Percentiles rank a stretch among this genome's conserved stretches.
Evolutionary conservation across 2,797 vertebrate genomes (phyloP).

Genomic region (Hippocampus kuda): DNA sequence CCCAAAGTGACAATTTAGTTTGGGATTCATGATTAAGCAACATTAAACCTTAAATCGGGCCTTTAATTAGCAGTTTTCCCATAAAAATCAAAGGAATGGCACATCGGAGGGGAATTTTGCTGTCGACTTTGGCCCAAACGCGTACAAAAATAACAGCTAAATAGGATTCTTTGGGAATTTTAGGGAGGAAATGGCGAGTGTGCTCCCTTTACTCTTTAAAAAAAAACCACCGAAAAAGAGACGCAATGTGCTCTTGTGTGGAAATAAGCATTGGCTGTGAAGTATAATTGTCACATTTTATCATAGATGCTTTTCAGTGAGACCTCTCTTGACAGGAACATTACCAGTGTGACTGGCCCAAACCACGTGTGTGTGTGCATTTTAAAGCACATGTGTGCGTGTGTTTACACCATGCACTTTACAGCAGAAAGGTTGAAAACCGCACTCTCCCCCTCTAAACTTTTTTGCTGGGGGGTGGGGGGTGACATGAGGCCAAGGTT

Average conservation of each 20-base stretch:
- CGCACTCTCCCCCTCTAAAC: not conserved
- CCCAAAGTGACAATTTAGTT: not conserved
- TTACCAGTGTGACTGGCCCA: not conserved
- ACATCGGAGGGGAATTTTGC: not conserved
- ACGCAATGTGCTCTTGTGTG: not conserved
- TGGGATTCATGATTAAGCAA: not conserved
- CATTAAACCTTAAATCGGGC: not conserved
- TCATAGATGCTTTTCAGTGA: not conserved
- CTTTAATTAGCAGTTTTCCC: not conserved
- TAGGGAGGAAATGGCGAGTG: slow-evolving; percentile 30
- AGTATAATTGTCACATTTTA: not conserved
- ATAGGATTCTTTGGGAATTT: slow-evolving; percentile 16
- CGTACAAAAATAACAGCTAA: not conserved
- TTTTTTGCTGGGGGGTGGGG: not conserved
- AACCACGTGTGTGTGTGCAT: not conserved
- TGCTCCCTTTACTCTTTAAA: not conserved
- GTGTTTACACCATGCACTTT: slow-evolving; percentile 2
- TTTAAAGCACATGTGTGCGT: not conserved
- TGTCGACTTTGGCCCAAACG: not conserved
- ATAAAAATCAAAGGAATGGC: not conserved
- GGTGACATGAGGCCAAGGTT: not conserved
- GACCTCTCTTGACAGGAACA: not conserved
- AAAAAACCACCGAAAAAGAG: not conserved
- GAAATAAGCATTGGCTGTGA: not conserved
- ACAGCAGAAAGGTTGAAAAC: not conserved